Evolutionary conservation across 1,140 invertebrate genomes (phyloP).

Genomic region (Telenomus remus): DNA sequence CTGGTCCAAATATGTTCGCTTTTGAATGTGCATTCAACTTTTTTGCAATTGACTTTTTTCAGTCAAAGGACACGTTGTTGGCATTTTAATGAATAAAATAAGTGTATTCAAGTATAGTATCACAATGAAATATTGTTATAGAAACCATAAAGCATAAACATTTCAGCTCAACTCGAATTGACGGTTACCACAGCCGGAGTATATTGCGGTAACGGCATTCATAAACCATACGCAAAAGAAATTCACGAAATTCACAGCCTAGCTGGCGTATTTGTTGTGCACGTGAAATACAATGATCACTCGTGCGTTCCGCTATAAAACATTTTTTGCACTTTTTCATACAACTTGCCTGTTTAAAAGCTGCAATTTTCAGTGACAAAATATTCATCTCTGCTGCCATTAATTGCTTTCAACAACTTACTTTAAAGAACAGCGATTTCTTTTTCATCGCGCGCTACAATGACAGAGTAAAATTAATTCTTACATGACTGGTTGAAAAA

Average conservation of each 20-base stretch:
- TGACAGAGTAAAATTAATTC: too few species aligned
- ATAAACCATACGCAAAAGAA: slow-evolving; percentile 46
- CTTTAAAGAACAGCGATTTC: not conserved
- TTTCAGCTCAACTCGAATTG: slow-evolving; percentile 49
- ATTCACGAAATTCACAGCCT: slow-evolving; percentile 29
- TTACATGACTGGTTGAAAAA: not conserved
- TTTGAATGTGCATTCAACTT: too few species aligned
- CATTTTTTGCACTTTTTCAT: slow-evolving; percentile 12
- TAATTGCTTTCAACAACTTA: not conserved
- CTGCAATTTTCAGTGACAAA: not conserved
- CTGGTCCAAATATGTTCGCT: too few species aligned
- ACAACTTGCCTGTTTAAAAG: not conserved
- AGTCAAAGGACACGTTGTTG: not conserved
- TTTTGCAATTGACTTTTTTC: not conserved
- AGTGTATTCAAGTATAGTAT: slow-evolving; percentile 8
- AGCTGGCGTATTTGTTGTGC: slow-evolving; percentile 27
- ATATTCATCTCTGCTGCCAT: too few species aligned
- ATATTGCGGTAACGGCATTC: slow-evolving; percentile 42
- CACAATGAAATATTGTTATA: slow-evolving; percentile 36
- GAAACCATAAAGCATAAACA: slow-evolving; percentile 43
- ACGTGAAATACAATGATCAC: slow-evolving; percentile 41
- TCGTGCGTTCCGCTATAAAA: slow-evolving; percentile 25
- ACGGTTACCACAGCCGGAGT: slow-evolving; percentile 46
- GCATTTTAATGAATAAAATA: slow-evolving; percentile 26
- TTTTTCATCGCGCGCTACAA: too few species aligned